Base-by-base conservation (phyloP, 2,797 vertebrate genomes). In the Synanceia verrucosa region DNA sequence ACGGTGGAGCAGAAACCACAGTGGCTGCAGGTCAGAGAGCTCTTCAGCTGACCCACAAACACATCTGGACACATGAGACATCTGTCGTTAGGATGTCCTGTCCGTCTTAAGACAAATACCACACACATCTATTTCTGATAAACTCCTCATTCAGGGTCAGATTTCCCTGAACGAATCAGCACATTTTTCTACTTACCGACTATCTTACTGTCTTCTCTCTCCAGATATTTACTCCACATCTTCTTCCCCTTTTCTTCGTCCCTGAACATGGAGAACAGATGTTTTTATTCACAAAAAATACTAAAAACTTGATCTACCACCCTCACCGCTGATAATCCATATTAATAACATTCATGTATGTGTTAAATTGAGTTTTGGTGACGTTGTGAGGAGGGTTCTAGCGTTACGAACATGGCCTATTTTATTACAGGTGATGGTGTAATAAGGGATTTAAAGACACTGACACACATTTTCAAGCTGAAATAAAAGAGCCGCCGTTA, bases 181-280 rank as follows among this genome's bases (percentile, higher is more conserved):
- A n/a, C n/a, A n/a, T n/a, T n/a, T 48, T 48, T 26, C 23, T 48
- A 53, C 28, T 95, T 81, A 97, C 98, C 97, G 0, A 97, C 95
- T 6, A 99, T 93, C 81, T 97, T 96, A 76, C 98, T 99, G 95
- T 99, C 97, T 85, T 99, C 98, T 82, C 96, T 94, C 70, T 97
- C 97, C 59, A 97, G 91, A 81, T 99, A 99, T 89, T 96, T 97
- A 88, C 92, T 95, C 98, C 98, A 99, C 98, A 99, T 98, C 86
- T 96, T 96, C 78, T 95, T 96, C 65, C 97, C 96, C 87, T 99
- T 99, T 88, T 99, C 97, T 0, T 97, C 95, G 0, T 99, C 97
- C 14, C 98, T 99, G 87, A 36, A 69, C 9, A 65, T 2, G 14
- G 19, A 86, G 28, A 4, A 72, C 11, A 74, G 16, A 50, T 7